Evolutionary conservation across 1,140 invertebrate species (phyloP).

Genomic region (Drusus annulatus): DNA sequence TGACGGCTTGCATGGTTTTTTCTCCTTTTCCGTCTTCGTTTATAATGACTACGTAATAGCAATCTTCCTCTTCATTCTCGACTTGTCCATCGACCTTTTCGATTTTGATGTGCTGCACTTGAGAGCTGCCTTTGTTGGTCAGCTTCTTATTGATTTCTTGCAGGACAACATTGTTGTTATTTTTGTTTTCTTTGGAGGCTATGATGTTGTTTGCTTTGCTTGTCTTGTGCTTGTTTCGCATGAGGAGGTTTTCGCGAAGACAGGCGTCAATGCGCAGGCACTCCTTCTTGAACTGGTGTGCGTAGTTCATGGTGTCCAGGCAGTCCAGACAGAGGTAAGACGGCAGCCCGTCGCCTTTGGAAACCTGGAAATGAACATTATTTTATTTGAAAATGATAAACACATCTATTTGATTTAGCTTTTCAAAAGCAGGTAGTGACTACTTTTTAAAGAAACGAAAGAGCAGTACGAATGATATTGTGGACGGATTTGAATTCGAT

Average conservation of each 20-base stretch:
- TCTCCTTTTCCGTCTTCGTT: slow-evolving; percentile 40
- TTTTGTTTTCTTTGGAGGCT: not conserved
- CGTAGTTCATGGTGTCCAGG: slow-evolving; percentile 63
- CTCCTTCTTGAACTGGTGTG: slow-evolving; percentile 68
- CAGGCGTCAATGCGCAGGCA: slow-evolving; percentile 68
- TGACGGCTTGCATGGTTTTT: slow-evolving; percentile 39
- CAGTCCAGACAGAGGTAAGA: slow-evolving; percentile 66
- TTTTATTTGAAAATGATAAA: too few species aligned
- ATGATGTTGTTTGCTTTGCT: not conserved
- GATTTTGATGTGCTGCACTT: not conserved
- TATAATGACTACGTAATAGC: slow-evolving; percentile 53
- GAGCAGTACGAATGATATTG: too few species aligned
- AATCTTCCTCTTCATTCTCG: slow-evolving; percentile 45
- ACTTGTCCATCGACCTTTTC: slow-evolving; percentile 33
- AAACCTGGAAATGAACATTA: slow-evolving; percentile 62
- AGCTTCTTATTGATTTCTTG: slow-evolving; percentile 27
- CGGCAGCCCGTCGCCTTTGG: slow-evolving; percentile 65
- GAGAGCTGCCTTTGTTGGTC: not conserved
- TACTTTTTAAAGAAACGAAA: too few species aligned
- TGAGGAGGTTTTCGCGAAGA: slow-evolving; percentile 61
- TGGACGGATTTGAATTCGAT: too few species aligned
- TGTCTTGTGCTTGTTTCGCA: not conserved
- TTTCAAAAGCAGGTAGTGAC: too few species aligned
- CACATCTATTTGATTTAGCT: too few species aligned
- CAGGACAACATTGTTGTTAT: not conserved